Base-by-base conservation (phyloP, 1,140 invertebrate genomes). In the Saccostrea echinata region DNA sequence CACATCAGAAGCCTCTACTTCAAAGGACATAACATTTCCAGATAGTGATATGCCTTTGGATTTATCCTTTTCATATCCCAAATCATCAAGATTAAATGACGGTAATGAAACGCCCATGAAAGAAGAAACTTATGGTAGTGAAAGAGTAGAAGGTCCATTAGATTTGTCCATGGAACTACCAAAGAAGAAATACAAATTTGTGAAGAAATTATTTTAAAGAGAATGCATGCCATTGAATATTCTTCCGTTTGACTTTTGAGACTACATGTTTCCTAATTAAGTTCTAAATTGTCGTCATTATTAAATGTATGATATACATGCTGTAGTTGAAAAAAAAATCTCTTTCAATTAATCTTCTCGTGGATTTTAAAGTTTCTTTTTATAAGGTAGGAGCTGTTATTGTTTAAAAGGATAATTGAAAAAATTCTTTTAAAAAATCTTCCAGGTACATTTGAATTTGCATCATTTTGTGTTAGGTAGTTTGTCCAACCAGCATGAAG, bases 131-230 rank as follows among this genome's bases (percentile, higher is more conserved):
- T 57, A 13, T 21, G 55, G 21, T 12, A 57, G 55, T 57, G 55
- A 57, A 57, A 16, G 3, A 13, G 55, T 21, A 13, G 55, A 18
- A 57, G 55, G 55, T 9, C 55, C 55, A 57, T 57, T 57, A 57
- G 55, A 57, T 57, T 57, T 57, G 55, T 57, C 55, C 3, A 57
- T 71, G 24, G 21, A 71, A 71, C 64, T 24, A 71, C n/a, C 1
- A 11, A 71, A 27, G 24, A 71, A 71, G 24, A 71, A 71, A 71
- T 71, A 71, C 64, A 71, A 71, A 71, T 71, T 71, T 8, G 64
- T 71, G 24, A 30, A 71, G 27, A 71, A 30, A 30, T 71, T 71
- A 30, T 71, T 33, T 30, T 30, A 71, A 27, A 71, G 0, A 71
- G n/a, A 9, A 71, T 71, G 64, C 64, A 71, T 71, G 64, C 9